phyloP scores from a whole-genome alignment of 2,113 vertebrate species.

The Siphamia tubifer region DNA sequence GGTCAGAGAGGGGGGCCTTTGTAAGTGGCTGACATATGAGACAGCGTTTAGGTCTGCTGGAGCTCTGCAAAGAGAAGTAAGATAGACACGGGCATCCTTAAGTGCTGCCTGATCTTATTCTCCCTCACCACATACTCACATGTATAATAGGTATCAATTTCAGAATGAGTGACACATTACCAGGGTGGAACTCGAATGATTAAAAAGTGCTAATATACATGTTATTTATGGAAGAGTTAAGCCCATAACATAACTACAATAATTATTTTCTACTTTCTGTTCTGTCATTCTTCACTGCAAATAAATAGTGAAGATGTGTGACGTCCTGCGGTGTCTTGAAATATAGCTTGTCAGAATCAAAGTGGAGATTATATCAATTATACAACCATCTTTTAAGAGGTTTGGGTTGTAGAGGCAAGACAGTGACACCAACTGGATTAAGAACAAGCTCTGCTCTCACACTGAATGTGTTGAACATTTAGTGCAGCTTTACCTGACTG shows the following conservation, averaged over 20 bases:
- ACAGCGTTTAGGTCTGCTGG: not conserved
- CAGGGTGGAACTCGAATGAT: too few species aligned
- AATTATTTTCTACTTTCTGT: not conserved
- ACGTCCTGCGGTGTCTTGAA: constrained; percentile 9
- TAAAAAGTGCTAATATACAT: too few species aligned
- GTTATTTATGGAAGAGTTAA: too few species aligned
- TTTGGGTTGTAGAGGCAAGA: not conserved
- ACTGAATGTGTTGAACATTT: not conserved
- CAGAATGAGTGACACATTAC: too few species aligned
- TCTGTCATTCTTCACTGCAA: not conserved
- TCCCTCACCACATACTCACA: not conserved
- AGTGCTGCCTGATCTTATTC: not conserved
- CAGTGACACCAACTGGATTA: not conserved
- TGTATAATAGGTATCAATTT: not conserved
- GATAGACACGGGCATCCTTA: not conserved
- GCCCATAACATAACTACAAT: not conserved
- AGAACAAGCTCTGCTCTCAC: not conserved
- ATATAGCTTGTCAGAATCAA: constrained; percentile 14
- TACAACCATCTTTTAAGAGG: not conserved
- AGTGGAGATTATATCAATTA: constrained; percentile 29
- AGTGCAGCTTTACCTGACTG: not conserved
- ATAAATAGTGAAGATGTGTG: not conserved
- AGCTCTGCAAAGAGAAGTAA: not conserved
- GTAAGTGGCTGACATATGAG: constrained; percentile 38
- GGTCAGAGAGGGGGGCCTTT: constrained; percentile 5